These are phyloP conservation scores for Emmelina monodactyla DNA, from an alignment of 2,888 invertebrate genomes.

Conservation along the genomic window DNA sequence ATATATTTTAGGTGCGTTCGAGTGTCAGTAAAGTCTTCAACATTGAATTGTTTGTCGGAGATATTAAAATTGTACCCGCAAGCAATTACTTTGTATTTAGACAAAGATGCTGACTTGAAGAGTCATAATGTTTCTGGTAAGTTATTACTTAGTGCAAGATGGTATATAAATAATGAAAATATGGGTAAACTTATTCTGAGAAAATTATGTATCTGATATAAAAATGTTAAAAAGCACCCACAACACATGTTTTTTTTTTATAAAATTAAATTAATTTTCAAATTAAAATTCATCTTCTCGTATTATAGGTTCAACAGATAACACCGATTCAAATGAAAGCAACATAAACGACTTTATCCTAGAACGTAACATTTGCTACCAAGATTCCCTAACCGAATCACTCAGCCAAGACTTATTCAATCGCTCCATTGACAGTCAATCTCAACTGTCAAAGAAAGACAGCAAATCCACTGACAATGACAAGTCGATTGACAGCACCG, in stretches of 20 bases:
- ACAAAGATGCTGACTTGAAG: constrained; percentile 61
- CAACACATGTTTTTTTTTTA: too few species aligned
- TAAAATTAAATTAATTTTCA: too few species aligned
- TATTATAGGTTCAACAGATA: constrained; percentile 46
- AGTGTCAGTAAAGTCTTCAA: constrained; percentile 90
- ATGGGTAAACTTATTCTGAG: too few species aligned
- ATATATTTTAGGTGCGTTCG: constrained; percentile 69
- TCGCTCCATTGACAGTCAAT: constrained; percentile 44
- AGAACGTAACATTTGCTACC: constrained; percentile 57
- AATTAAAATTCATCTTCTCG: too few species aligned
- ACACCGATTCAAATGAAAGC: constrained; percentile 46
- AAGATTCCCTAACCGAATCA: constrained; percentile 56
- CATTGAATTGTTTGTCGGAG: constrained; percentile 80
- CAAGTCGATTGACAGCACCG: constrained; percentile 32
- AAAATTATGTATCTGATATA: too few species aligned
- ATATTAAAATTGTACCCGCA: constrained; percentile 78
- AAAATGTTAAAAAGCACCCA: too few species aligned
- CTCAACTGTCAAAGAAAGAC: constrained; percentile 34
- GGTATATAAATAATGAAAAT: too few species aligned
- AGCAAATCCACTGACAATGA: constrained; percentile 34
- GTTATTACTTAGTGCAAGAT: constrained; percentile 13
- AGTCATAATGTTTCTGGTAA: constrained; percentile 48
- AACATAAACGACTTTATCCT: constrained; percentile 53
- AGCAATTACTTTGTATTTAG: constrained; percentile 71
- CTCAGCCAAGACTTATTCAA: constrained; percentile 47